Percentiles rank a stretch among this genome's conserved stretches.
These are phyloP conservation scores for Apamea epomidion DNA, from an alignment of 2,888 invertebrate genomes.

Conservation along the genomic window DNA sequence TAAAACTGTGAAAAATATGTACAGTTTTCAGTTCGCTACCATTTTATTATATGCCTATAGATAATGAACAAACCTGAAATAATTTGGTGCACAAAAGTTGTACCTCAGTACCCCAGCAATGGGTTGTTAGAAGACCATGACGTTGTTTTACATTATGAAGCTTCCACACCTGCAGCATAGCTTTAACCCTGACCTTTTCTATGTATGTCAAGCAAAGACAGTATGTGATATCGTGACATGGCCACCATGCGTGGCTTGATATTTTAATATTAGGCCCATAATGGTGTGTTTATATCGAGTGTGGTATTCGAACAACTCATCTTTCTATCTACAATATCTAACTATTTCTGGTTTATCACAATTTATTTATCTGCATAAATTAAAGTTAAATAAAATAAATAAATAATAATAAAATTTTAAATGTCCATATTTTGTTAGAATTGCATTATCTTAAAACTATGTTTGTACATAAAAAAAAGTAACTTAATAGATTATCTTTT, in stretches of 20 bases:
- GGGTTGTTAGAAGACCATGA: neutral
- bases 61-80: neutral
- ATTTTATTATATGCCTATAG: neutral
- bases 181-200: conserved; percentile 25
- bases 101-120: neutral
- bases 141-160: neutral
- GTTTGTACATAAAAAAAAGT: no score
- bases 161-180: neutral
- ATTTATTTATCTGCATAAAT: neutral
- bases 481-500: no score
- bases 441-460: no score
- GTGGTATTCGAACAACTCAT: neutral
- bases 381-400: no score
- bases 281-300: no score
- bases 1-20: neutral
- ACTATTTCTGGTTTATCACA: no score
- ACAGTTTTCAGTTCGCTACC: neutral
- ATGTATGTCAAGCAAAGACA: conserved; percentile 24
- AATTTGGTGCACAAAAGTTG: neutral
- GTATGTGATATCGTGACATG: conserved; percentile 7
- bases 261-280: no score
- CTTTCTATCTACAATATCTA: neutral
- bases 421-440: no score
- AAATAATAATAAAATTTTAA: no score
- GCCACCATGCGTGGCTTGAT: neutral